Percentiles rank a stretch among this genome's conserved stretches.
These are phyloP conservation scores for Falcunculus frontatus DNA, from an alignment of 2,113 vertebrate species.

Conservation along the genomic window DNA sequence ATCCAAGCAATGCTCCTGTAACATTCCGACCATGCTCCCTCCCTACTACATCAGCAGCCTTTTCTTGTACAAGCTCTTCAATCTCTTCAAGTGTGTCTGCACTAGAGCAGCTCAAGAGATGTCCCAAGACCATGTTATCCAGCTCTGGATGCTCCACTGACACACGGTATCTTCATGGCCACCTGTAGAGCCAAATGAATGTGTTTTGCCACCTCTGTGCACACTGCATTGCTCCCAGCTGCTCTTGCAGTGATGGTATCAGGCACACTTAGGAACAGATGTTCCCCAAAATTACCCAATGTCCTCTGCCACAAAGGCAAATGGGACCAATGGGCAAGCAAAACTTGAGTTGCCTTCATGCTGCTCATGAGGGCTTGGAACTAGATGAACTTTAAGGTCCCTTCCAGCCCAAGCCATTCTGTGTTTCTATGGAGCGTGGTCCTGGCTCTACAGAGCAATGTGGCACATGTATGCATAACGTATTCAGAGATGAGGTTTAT, in stretches of 20 bases:
- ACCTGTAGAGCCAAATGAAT: background rate
- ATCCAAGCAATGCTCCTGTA: fast-evolving
- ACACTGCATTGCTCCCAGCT: background rate
- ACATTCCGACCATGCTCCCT: background rate
- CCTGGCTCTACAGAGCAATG: background rate
- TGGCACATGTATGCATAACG: background rate
- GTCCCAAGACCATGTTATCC: background rate
- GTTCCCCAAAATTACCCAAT: background rate
- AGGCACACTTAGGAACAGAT: background rate
- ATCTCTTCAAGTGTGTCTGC: background rate
- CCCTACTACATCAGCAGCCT: background rate
- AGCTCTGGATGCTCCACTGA: background rate
- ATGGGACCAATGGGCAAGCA: background rate
- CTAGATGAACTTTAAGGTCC: background rate
- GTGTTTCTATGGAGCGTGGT: fast-evolving
- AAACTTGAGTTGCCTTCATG: background rate
- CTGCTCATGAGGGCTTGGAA: background rate
- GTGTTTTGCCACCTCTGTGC: background rate
- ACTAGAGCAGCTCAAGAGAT: background rate
- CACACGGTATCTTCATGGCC: background rate
- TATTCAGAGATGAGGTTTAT: background rate
- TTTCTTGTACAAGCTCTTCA: background rate
- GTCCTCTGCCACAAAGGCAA: background rate
- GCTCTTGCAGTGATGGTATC: background rate
- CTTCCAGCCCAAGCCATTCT: background rate